Evolutionary conservation across 2,888 invertebrate genomes (phyloP), one percentile per base, ranked within the genome.

Genomic region (Cylindroiulus punctatus): DNA sequence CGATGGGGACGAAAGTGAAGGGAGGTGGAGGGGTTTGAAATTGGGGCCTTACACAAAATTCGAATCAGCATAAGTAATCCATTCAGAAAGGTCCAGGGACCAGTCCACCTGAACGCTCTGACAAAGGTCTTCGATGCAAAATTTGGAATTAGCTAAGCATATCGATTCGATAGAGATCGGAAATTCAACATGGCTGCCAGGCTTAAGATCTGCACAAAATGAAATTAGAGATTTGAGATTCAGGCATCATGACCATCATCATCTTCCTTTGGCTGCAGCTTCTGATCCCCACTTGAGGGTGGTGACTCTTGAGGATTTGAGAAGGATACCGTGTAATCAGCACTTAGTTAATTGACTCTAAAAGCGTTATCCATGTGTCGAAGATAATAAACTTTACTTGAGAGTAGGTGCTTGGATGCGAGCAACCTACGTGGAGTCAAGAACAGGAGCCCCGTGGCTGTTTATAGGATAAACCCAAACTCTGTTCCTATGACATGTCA

Each of bases 261-360:
- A 76, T 76, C 76, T 26, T 65, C 10, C 14, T 76, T 76, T 76
- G 30, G 14, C 1, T 26, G 4, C 4, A 52, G 52, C 52, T 52
- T 52, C 52, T 30, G 30, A 30, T 76, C 76, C 14, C 76, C 26
- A 14, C 10, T 76, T 76, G 76, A 76, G 30, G 76, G 76, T 8
- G 14, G 26, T 76, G 76, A 76, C 76, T 76, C 76, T 26, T 12
- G 14, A 76, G 76, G 76, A 76, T 76, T 76, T 30, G 76, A 26
- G 76, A 76, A 4, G 14, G 8, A 44, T 44, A 44, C 44, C 1
- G 44, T 8, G 44, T 44, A 44, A 76, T 76, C 76, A 14, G 14
- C 26, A 26, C 12, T 76, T 76, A 76, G 76, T 76, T 76, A 76
- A 76, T 76, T 76, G 76, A 76, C 76, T 76, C n/a, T 14, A 76